phyloP scores from a whole-genome alignment of 2,113 vertebrate species.

The Sebastes schlegelii region DNA sequence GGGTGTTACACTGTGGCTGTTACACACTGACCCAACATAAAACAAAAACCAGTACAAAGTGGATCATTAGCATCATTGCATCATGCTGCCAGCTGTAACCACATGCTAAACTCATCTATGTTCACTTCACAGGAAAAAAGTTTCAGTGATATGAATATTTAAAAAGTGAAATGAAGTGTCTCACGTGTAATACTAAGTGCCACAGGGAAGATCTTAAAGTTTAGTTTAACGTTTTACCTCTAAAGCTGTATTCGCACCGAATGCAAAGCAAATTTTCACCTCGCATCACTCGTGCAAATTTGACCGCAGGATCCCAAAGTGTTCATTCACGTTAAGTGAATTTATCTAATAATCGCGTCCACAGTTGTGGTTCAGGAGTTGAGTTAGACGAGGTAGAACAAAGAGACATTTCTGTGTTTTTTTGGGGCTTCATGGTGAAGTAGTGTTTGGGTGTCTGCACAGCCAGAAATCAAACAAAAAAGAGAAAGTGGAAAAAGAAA shows the following conservation, averaged over 20 bases:
- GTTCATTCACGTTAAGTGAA: not conserved
- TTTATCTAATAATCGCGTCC: conserved; percentile 6
- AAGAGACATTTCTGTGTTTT: not conserved
- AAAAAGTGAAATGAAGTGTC: too few species aligned
- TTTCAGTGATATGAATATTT: too few species aligned
- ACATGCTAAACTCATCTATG: conserved; percentile 7
- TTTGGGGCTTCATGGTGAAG: not conserved
- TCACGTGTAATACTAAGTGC: too few species aligned
- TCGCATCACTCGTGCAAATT: too few species aligned
- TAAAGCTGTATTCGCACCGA: too few species aligned
- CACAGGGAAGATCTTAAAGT: too few species aligned
- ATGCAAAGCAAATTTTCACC: too few species aligned
- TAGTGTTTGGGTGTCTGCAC: not conserved
- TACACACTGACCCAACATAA: conserved; percentile 25
- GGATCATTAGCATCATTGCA: conserved; percentile 33
- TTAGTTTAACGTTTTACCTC: too few species aligned
- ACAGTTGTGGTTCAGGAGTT: not conserved
- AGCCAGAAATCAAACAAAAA: not conserved
- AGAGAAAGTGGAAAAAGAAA: not conserved
- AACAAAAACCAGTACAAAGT: conserved; percentile 46
- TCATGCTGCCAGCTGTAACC: conserved; percentile 10
- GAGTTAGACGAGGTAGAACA: not conserved
- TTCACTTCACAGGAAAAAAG: too few species aligned
- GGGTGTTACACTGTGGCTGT: not conserved
- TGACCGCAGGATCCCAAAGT: too few species aligned